phyloP scores from a whole-genome alignment of 1,140 invertebrate genomes.

The Hypothenemus hampei region DNA sequence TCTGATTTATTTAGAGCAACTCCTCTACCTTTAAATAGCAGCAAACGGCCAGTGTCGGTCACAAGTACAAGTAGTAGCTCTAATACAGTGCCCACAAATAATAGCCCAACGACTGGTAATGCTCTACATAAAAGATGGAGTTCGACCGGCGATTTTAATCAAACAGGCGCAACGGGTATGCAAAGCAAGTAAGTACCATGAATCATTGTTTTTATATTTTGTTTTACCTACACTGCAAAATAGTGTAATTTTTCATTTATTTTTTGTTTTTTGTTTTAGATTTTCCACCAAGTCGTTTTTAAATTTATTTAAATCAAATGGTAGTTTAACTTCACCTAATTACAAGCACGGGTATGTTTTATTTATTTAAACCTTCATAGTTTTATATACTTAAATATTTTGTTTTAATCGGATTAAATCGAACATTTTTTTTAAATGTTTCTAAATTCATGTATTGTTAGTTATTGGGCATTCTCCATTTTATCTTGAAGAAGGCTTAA shows the following conservation, averaged over 20 bases:
- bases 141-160: constrained; percentile 71
- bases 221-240: no score
- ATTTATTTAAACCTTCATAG: constrained; percentile 9
- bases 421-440: no score
- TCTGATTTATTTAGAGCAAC: constrained; percentile 51
- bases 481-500: no score
- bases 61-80: constrained; percentile 24
- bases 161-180: constrained; percentile 33
- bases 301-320: constrained; percentile 56
- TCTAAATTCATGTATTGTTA: no score
- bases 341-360: constrained; percentile 60
- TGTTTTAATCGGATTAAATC: background rate
- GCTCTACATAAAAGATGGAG: constrained; percentile 70
- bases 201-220: constrained; percentile 7
- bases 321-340: constrained; percentile 50
- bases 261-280: constrained; percentile 48
- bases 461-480: no score
- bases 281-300: constrained; percentile 59
- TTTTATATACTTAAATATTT: no score
- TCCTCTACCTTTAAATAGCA: constrained; percentile 52
- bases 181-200: constrained; percentile 39
- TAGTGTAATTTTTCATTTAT: constrained; percentile 25
- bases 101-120: constrained; percentile 41
- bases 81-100: background rate
- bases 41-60: constrained; percentile 32